Evolutionary conservation across 92 coral and sea anemone species (phyloP).

Genomic region (Pocillopora meandrina): DNA sequence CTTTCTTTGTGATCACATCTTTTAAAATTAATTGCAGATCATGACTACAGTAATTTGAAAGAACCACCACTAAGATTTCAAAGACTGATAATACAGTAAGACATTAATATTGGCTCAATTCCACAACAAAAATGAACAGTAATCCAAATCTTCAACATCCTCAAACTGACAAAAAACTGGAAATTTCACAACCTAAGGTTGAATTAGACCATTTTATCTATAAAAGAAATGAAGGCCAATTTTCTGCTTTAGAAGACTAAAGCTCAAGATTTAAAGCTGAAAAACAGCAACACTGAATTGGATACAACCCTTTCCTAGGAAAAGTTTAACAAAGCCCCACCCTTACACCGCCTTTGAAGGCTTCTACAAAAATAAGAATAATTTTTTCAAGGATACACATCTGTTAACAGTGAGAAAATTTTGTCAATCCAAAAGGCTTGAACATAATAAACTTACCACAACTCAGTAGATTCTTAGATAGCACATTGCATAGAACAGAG

Average conservation of each 20-base stretch:
- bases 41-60: not conserved
- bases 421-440: not conserved
- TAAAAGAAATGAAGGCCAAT: not conserved
- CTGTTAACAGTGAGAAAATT: no score
- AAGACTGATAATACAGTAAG: not conserved
- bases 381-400: not conserved
- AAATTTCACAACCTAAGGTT: not conserved
- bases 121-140: not conserved
- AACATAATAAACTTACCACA: no score
- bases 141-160: not conserved
- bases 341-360: slow-evolving; percentile 15
- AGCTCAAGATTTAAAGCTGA: not conserved
- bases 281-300: not conserved
- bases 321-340: slow-evolving; percentile 25
- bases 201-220: not conserved
- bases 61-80: slow-evolving; percentile 19
- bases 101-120: not conserved
- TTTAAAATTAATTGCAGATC: not conserved
- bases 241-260: not conserved
- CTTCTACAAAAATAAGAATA: not conserved
- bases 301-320: not conserved
- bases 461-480: no score
- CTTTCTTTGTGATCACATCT: no score
- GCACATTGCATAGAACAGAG: no score
- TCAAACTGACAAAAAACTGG: not conserved